Conservation (phyloP, 2,113 vertebrate genomes). For the Macquaria australasica region DNA sequence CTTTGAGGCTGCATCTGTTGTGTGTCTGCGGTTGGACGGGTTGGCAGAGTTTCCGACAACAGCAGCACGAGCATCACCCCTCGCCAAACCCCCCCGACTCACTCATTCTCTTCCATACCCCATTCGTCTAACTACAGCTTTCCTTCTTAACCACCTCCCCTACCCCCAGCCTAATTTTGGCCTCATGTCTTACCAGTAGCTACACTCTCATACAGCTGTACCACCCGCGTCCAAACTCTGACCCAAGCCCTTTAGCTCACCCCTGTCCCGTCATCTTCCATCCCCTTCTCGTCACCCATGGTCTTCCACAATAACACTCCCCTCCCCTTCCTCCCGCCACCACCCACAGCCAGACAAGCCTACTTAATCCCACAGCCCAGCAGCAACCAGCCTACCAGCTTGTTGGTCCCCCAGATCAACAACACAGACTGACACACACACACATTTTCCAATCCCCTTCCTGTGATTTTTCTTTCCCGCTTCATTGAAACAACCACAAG, state of each 20-base stretch:
- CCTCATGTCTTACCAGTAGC: neutral
- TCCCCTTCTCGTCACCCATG: conserved; percentile 60
- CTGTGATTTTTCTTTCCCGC: conserved; percentile 51
- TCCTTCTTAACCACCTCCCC: neutral
- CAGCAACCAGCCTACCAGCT: conserved; percentile 77
- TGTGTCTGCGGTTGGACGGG: conserved; percentile 68
- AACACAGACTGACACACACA: conserved; percentile 64
- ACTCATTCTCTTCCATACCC: neutral
- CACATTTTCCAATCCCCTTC: conserved; percentile 39
- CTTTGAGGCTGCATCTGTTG: conserved; percentile 81
- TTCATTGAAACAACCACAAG: conserved; percentile 32
- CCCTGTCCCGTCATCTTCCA: conserved; percentile 52
- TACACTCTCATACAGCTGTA: conserved; percentile 11
- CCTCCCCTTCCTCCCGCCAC: conserved; percentile 74
- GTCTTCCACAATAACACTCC: conserved; percentile 76
- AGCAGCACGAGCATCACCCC: neutral
- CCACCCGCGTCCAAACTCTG: neutral
- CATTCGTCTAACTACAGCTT: neutral
- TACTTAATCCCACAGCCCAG: conserved; percentile 83
- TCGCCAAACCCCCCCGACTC: neutral
- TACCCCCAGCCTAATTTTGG: neutral
- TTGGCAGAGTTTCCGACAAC: conserved; percentile 34
- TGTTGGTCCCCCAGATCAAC: conserved; percentile 78
- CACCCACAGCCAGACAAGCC: conserved; percentile 83
- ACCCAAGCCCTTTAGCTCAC: conserved; percentile 43